Percentiles rank a stretch among this genome's conserved stretches.
phyloP scores from a whole-genome alignment of 2,113 vertebrate genomes.

The Lophura nycthemera region DNA sequence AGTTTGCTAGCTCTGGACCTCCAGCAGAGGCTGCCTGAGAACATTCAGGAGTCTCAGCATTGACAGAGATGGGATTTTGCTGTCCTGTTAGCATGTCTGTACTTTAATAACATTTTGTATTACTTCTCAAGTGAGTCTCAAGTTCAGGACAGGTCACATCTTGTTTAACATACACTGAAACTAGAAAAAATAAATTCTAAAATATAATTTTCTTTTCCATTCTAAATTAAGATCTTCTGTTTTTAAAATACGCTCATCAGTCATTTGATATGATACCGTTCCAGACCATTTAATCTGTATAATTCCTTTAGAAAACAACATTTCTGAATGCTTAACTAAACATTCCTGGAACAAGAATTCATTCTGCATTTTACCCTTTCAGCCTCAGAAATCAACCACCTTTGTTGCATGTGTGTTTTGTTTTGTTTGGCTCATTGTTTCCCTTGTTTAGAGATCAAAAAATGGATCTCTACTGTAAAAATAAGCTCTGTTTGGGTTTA shows the following conservation, averaged over 20 bases:
- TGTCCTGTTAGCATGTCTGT: background rate
- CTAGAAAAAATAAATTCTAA: background rate
- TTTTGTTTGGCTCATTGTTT: conserved; percentile 46
- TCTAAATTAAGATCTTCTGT: background rate
- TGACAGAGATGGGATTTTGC: background rate
- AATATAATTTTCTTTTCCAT: background rate
- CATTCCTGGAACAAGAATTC: conserved; percentile 48
- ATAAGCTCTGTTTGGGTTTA: background rate
- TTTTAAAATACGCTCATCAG: background rate
- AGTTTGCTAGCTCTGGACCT: background rate
- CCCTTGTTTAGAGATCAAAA: conserved; percentile 43
- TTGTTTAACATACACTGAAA: background rate
- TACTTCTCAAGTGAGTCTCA: background rate
- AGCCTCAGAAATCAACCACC: conserved; percentile 8
- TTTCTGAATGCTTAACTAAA: conserved; percentile 41
- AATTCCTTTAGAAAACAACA: conserved; percentile 29
- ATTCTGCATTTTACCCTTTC: background rate
- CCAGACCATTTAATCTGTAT: background rate
- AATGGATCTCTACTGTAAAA: conserved; percentile 37
- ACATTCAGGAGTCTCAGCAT: background rate
- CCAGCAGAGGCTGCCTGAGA: background rate
- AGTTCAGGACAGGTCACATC: background rate
- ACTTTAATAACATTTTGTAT: background rate
- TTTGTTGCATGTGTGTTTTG: conserved; percentile 1
- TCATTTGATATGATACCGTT: background rate